Conservation (phyloP, 2,113 vertebrate genomes). For the Labrus mixtus region DNA sequence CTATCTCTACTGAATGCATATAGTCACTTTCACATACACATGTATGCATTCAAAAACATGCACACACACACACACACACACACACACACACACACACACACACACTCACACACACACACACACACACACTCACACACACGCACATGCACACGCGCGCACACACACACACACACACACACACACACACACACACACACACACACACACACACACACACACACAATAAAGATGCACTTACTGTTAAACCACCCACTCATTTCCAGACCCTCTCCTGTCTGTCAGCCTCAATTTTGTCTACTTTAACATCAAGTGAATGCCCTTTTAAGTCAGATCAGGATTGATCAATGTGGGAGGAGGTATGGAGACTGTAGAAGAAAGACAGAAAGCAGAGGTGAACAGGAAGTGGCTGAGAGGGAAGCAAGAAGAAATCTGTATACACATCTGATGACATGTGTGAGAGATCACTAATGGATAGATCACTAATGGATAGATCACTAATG, state of each 20-base stretch:
- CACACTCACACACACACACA: too few relatives aligned
- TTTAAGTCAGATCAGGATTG: conserved; percentile 30
- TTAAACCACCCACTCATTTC: conserved; percentile 42
- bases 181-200: conserved; percentile 15
- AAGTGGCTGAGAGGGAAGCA: background rate
- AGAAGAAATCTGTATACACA: too few relatives aligned
- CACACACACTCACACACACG: too few relatives aligned
- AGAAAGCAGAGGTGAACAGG: conserved; percentile 8
- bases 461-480: too few relatives aligned
- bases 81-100: background rate
- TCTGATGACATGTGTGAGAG: too few relatives aligned
- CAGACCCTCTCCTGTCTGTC: conserved; percentile 4
- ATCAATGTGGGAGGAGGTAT: conserved; percentile 2
- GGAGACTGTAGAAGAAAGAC: background rate
- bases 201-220: conserved; percentile 12
- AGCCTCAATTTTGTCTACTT: conserved; percentile 22
- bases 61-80: conserved; percentile 9
- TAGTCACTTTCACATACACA: conserved; percentile 40
- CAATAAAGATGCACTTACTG: background rate
- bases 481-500: too few relatives aligned
- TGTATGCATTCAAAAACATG: background rate
- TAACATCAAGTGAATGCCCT: conserved; percentile 35
- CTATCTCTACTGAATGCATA: conserved; percentile 55
- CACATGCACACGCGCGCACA: conserved; percentile 9
- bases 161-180: conserved; percentile 11